Evolutionary conservation across 2,888 invertebrate species (phyloP), one percentile per base, ranked within the genome.

Genomic region (Zygaena filipendulae): DNA sequence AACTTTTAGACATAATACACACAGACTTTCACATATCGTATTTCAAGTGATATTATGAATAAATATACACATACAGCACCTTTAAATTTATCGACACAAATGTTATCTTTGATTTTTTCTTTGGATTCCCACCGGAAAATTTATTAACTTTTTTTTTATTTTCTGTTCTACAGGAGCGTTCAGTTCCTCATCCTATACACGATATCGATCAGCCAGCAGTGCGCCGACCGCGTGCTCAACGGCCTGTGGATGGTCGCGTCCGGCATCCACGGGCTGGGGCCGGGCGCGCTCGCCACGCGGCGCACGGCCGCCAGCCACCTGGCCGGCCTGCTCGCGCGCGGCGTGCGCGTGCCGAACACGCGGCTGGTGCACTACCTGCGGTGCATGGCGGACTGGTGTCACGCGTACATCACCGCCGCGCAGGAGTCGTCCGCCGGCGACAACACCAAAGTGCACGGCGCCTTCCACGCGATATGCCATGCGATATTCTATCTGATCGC

Each of bases 391-490:
- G 82, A 83, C 2, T 97, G 95, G 95, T 88, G 93, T 35, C 92
- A 95, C 54, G 72, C 83, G 1, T 97, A 97, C 56, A 88, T 95
- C 24, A 81, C 83, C 1, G 82, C 84, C 1, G 58, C 71, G 0
- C 87, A 88, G 38, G 87, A 88, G 64, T 49, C 69, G 41, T 38
- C 59, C 0, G 39, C 66, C 0, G 49, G 47, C 11, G 69, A 80
- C 32, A 67, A 67, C 25, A 36, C 59, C 3, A 84, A 87, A 45
- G 84, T 88, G 1, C 96, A 98, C 56, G 83, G 87, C 3, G 90
- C 95, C 0, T 98, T 98, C 70, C 96, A 95, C 58, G 87, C 92
- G 1, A 85, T 95, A 3, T 96, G 96, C 45, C 97, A 98, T 63
- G 88, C 93, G 0, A 79, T 97, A 23, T 97, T 98, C 72, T 96